A percentile compares a stretch with the other conserved stretches of the same genome.
These are phyloP conservation scores for Phalacrocorax carbo DNA, from an alignment of 2,113 vertebrate genomes.

Conservation along the genomic window DNA sequence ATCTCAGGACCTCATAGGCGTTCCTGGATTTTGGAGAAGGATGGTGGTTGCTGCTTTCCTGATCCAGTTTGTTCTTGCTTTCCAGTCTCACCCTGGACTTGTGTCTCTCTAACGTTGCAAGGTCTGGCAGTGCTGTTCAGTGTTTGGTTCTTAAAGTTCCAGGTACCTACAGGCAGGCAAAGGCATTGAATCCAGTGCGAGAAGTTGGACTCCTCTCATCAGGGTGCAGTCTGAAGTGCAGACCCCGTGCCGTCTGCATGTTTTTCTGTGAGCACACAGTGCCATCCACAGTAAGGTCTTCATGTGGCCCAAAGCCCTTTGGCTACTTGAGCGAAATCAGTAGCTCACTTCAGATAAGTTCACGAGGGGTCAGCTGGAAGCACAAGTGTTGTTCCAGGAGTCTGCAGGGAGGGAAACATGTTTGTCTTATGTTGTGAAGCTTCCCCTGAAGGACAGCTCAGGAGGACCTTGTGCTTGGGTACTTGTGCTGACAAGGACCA, in stretches of 20 bases:
- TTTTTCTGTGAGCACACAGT: neutral
- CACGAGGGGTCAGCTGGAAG: neutral
- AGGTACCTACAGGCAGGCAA: neutral
- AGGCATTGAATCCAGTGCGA: neutral
- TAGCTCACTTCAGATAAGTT: neutral
- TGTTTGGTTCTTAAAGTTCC: neutral
- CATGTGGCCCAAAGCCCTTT: neutral
- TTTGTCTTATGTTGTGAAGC: neutral
- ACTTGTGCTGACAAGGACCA: neutral
- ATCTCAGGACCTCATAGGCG: neutral
- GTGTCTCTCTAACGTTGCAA: neutral
- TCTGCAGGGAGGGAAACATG: rapidly evolving
- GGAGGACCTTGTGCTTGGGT: neutral
- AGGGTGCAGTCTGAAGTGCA: neutral
- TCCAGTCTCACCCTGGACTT: neutral
- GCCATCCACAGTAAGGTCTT: neutral
- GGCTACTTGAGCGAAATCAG: neutral
- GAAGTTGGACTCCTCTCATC: neutral
- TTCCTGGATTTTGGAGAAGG: neutral
- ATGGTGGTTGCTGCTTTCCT: neutral
- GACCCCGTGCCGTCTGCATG: neutral
- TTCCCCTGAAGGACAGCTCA: neutral
- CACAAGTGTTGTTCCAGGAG: neutral
- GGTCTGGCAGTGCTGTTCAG: neutral
- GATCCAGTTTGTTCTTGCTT: neutral